phyloP scores from a whole-genome alignment of 2,888 invertebrate genomes.

The Venusia cambrica region DNA sequence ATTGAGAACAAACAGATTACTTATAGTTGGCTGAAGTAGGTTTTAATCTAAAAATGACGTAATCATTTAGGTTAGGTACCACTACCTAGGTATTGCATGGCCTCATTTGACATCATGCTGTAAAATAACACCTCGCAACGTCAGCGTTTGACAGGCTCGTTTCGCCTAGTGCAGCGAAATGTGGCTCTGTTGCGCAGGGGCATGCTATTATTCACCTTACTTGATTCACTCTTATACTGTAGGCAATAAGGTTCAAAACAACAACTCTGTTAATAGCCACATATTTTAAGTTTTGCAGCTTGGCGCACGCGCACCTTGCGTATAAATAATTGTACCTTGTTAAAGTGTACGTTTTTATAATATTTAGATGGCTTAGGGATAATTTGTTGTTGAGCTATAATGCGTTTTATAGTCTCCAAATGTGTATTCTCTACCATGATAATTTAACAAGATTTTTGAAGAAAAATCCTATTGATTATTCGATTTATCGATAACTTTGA shows the following conservation, averaged over 20 bases:
- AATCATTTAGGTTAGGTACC: too few species aligned
- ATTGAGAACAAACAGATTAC: too few species aligned
- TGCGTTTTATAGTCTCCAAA: constrained; percentile 1
- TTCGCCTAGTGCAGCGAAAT: constrained; percentile 44
- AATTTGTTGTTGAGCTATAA: constrained; percentile 2
- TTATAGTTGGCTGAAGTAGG: too few species aligned
- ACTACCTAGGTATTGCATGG: too few species aligned
- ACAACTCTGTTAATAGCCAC: constrained; percentile 2
- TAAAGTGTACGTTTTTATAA: constrained; percentile 19
- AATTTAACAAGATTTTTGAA: too few species aligned
- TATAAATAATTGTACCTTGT: constrained; percentile 27
- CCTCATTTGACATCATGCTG: constrained; percentile 37
- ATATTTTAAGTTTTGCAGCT: constrained; percentile 19
- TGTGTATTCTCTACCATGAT: background rate
- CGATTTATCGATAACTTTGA: too few species aligned
- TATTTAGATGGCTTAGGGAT: constrained; percentile 16
- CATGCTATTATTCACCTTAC: constrained; percentile 18
- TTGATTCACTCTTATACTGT: background rate
- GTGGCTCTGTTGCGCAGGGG: constrained; percentile 34
- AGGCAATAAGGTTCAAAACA: constrained; percentile 7
- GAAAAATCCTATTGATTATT: too few species aligned
- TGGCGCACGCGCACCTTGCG: constrained; percentile 36
- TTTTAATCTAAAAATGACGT: too few species aligned
- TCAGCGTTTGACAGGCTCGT: constrained; percentile 41
- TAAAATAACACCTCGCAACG: constrained; percentile 54